phyloP scores from a whole-genome alignment of 2,888 invertebrate genomes.

The Pseudoips prasinana region DNA sequence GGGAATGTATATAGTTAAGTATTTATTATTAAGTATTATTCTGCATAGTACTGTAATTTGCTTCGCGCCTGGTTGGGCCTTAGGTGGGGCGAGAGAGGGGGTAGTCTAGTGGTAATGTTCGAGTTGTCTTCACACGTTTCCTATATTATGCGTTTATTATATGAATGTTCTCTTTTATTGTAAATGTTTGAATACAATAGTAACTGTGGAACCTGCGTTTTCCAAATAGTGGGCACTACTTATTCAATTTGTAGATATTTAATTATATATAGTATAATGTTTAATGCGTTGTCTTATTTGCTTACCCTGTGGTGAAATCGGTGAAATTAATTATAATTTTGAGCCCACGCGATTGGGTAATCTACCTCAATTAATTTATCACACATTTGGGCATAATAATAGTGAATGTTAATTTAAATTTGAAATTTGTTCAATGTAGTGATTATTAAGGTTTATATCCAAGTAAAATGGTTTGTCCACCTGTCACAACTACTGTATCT shows the following conservation, averaged over 20 bases:
- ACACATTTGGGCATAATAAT: constrained; percentile 80
- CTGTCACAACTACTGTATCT: constrained; percentile 81
- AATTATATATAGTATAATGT: constrained; percentile 82
- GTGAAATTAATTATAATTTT: constrained; percentile 71
- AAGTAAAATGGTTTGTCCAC: constrained; percentile 74
- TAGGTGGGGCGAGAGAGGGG: constrained; percentile 26
- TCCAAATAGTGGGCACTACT: constrained; percentile 74
- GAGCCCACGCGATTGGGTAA: constrained; percentile 66
- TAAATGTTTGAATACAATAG: constrained; percentile 75
- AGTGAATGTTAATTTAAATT: constrained; percentile 70
- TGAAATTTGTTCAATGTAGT: constrained; percentile 73
- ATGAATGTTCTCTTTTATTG: constrained; percentile 79
- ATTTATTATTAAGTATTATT: constrained; percentile 71
- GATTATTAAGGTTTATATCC: constrained; percentile 64
- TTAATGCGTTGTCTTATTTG: constrained; percentile 77
- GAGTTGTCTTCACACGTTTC: constrained; percentile 74
- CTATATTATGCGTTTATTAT: constrained; percentile 80
- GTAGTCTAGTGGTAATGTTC: constrained; percentile 49
- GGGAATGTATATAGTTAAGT: constrained; percentile 71
- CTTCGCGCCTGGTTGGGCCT: constrained; percentile 61
- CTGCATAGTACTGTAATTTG: constrained; percentile 70
- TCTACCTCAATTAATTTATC: constrained; percentile 83
- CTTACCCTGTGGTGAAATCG: constrained; percentile 68
- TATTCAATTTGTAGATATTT: constrained; percentile 81
- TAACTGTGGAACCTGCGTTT: constrained; percentile 57